A percentile compares a stretch with the other conserved stretches of the same genome.
Evolutionary conservation across 2,888 invertebrate species (phyloP).

Genomic region (Spicauda simplicius): DNA sequence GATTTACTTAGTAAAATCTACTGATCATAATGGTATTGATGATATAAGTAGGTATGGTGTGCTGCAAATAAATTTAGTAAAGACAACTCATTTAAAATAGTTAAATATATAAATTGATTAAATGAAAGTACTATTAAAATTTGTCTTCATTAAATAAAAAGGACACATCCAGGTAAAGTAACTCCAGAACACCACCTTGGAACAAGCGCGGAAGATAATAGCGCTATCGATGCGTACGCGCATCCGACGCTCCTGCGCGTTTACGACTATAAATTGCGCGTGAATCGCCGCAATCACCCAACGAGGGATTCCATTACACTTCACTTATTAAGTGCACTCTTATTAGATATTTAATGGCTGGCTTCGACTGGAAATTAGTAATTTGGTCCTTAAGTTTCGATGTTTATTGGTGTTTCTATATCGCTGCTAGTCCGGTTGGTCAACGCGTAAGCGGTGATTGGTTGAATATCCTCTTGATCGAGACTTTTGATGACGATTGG

Average conservation of each 20-base stretch:
- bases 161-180: slow-evolving; percentile 23
- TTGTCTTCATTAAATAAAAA: background rate
- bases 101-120: too few species aligned
- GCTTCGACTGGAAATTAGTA: slow-evolving; percentile 7
- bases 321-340: slow-evolving; percentile 26
- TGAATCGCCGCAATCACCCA: slow-evolving; percentile 68
- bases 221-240: slow-evolving; percentile 71
- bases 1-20: too few species aligned
- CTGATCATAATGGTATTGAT: too few species aligned
- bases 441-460: background rate
- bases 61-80: too few species aligned
- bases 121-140: too few species aligned
- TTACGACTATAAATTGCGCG: slow-evolving; percentile 69
- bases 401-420: background rate
- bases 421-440: background rate
- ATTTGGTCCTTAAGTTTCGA: slow-evolving; percentile 3
- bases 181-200: background rate
- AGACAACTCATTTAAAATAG: too few species aligned
- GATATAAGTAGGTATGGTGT: too few species aligned
- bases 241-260: slow-evolving; percentile 58
- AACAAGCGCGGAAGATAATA: slow-evolving; percentile 58
- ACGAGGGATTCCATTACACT: slow-evolving; percentile 65
- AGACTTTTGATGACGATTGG: too few species aligned
- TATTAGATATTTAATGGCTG: slow-evolving; percentile 27
- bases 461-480: too few species aligned